Conservation (phyloP, 2,797 vertebrate genomes). For the Taenioides sp. region DNA sequence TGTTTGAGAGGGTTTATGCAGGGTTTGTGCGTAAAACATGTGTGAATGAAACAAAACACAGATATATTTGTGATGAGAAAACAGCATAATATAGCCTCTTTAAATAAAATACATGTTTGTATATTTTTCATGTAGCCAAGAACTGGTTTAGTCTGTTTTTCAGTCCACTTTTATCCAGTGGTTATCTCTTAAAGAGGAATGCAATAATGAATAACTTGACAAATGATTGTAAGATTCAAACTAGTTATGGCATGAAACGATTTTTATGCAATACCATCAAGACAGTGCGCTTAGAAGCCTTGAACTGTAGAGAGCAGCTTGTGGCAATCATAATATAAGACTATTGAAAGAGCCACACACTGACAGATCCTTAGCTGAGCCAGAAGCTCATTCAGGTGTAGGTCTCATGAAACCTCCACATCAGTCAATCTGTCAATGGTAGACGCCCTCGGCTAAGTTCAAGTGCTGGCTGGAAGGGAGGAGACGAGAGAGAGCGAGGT, state of each 20-base stretch:
- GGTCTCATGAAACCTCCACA: constrained; percentile 50
- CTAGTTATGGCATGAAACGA: background rate
- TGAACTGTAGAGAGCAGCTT: constrained; percentile 36
- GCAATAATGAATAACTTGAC: background rate
- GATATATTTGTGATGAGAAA: no score
- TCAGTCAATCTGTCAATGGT: constrained; percentile 66
- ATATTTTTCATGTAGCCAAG: background rate
- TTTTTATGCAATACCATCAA: constrained; percentile 2
- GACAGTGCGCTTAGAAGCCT: background rate
- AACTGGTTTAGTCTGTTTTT: background rate
- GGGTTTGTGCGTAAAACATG: no score
- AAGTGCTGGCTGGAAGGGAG: constrained; percentile 23
- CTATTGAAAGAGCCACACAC: constrained; percentile 35
- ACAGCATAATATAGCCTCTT: no score
- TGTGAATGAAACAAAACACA: no score
- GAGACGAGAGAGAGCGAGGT: background rate
- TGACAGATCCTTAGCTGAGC: constrained; percentile 48
- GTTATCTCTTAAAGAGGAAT: background rate
- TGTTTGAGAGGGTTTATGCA: no score
- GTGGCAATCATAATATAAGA: constrained; percentile 36
- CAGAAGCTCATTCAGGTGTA: constrained; percentile 49
- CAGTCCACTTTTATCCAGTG: background rate
- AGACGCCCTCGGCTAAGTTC: constrained; percentile 60
- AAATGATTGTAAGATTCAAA: background rate
- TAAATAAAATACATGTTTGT: no score